Base-by-base conservation (phyloP, 2,888 invertebrate species). In the Lasiommata megera region DNA sequence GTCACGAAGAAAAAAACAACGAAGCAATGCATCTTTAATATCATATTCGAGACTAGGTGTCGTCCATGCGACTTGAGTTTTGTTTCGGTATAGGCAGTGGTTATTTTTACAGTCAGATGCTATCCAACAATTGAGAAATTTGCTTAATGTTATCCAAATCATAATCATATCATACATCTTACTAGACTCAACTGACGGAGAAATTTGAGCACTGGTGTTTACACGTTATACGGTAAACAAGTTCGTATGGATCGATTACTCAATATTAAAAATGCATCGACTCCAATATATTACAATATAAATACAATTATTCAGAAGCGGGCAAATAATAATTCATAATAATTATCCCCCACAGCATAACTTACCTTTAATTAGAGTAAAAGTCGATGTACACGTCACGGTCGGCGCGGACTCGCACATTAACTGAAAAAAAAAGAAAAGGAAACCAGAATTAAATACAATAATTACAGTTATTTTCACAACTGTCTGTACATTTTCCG, bases 371-470 rank as follows among this genome's bases (percentile, higher is more conserved):
- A 73, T 71, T 60, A 70, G 65, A 66, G 86, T 83, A 84, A 85
- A 85, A 83, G 84, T 80, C 73, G 73, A 72, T 71, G 71, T 69
- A 67, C 64, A 66, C 59, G 79, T 70, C 66, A 73, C 77, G 60
- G 74, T 71, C 51, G 76, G 69, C 66, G 71, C 74, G 66, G 77
- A 70, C 66, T 80, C 81, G 69, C 81, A 80, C 84, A 86, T 86
- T 77, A 87, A 85, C 84, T 85, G 82, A 58, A 84, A 86, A 54
- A n/a, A n/a, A n/a, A n/a, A n/a, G n/a, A n/a, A n/a, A 67, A 65
- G 65, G 65, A 67, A 67, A 62, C 43, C 14, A 40, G 11, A 50
- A 60, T 41, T 40, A 18, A 41, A 43, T 23, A 0, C 17, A 38
- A 29, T 29, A 54, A 61, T 40, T n/a, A 48, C 16, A 38, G 36